phyloP scores from a whole-genome alignment of 2,888 invertebrate genomes.

The Xylocampa areola region DNA sequence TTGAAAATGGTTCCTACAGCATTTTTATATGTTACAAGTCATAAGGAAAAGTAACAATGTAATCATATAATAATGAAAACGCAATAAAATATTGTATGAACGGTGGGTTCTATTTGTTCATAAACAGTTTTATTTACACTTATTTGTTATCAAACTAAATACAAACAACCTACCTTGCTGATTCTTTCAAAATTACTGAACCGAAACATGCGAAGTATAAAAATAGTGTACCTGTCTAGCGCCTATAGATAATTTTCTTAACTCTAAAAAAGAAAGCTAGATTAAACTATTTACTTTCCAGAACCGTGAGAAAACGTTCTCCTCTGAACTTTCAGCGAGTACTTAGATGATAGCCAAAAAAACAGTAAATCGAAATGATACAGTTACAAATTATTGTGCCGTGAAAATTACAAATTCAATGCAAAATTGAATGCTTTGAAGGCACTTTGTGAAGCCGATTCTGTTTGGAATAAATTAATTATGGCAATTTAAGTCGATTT shows the following conservation, averaged over 20 bases:
- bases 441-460: slow-evolving; percentile 80
- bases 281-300: slow-evolving; percentile 77
- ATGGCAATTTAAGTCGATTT: slow-evolving; percentile 83
- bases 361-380: slow-evolving; percentile 80
- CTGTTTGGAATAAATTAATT: slow-evolving; percentile 88
- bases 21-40: slow-evolving; percentile 17
- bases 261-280: slow-evolving; percentile 78
- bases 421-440: slow-evolving; percentile 86
- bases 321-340: slow-evolving; percentile 67
- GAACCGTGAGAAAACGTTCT: slow-evolving; percentile 85
- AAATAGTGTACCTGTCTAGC: slow-evolving; percentile 45
- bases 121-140: slow-evolving; percentile 27
- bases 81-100: slow-evolving; percentile 21
- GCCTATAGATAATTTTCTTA: slow-evolving; percentile 65
- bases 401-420: slow-evolving; percentile 87
- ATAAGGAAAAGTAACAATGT: slow-evolving; percentile 32
- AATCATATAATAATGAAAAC: slow-evolving; percentile 37
- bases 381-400: slow-evolving; percentile 88
- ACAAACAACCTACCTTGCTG: slow-evolving; percentile 28
- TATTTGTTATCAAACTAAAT: slow-evolving; percentile 21
- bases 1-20: background rate
- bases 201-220: slow-evolving; percentile 59
- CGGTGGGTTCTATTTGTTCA: slow-evolving; percentile 20
- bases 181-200: slow-evolving; percentile 46
- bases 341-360: slow-evolving; percentile 68